Percentiles rank a stretch among this genome's conserved stretches.
Conservation (phyloP, 92 coral and sea anemone species). For the Palythoa heliodiscus region DNA sequence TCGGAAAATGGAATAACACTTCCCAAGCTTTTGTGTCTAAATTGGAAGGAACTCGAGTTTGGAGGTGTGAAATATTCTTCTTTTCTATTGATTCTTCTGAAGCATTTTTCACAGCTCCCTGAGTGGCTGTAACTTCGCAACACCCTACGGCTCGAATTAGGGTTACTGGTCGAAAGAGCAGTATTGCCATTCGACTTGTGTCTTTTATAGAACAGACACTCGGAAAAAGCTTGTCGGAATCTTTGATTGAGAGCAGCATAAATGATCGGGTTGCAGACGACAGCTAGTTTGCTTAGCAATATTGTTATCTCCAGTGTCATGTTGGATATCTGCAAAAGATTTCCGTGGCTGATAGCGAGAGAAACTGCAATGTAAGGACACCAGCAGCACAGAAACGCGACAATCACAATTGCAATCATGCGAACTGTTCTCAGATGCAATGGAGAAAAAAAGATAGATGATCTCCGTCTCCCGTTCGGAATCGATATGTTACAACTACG, state of each 20-base stretch:
- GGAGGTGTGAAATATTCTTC: not conserved
- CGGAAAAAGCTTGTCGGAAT: conserved; percentile 75
- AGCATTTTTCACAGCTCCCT: conserved; percentile 17
- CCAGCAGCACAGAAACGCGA: conserved; percentile 79
- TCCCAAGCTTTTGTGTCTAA: not conserved
- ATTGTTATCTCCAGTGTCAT: conserved; percentile 68
- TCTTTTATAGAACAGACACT: conserved; percentile 46
- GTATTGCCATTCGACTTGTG: conserved; percentile 15
- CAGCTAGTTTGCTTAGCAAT: conserved; percentile 74
- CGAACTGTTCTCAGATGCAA: conserved; percentile 85
- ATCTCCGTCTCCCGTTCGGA: conserved; percentile 46
- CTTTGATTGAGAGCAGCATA: conserved; percentile 91
- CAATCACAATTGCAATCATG: conserved; percentile 74
- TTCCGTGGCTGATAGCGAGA: conserved; percentile 64
- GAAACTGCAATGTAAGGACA: conserved; percentile 72
- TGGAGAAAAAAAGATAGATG: conserved; percentile 40
- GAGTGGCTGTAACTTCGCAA: conserved; percentile 1
- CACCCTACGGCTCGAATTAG: not conserved
- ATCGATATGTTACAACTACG: conserved; percentile 53
- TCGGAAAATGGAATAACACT: not conserved
- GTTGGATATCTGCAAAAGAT: conserved; percentile 46
- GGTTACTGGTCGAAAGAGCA: not conserved
- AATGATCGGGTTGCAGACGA: conserved; percentile 76
- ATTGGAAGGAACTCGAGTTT: not conserved
- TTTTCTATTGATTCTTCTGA: conserved; percentile 17